A percentile compares a stretch with the other conserved stretches of the same genome.
These are phyloP conservation scores for Sciurus niger DNA, from an alignment of 2,113 vertebrate species.

Conservation along the genomic window DNA sequence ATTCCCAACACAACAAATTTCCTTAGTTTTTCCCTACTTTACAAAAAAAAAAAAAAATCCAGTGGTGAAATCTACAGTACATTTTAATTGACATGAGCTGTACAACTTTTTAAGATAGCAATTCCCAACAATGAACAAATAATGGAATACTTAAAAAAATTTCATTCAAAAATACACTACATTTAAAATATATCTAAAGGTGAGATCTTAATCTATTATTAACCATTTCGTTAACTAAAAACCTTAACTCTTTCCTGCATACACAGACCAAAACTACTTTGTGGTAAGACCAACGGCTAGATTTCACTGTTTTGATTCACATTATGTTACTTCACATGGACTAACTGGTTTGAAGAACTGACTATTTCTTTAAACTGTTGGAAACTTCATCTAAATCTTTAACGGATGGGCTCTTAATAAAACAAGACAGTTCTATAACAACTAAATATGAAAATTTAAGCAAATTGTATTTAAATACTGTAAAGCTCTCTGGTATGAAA, in stretches of 20 bases:
- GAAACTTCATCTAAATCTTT: slow-evolving; percentile 83
- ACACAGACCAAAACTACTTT: slow-evolving; percentile 91
- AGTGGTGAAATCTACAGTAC: background rate
- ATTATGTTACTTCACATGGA: slow-evolving; percentile 79
- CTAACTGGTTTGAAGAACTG: slow-evolving; percentile 84
- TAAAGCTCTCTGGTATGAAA: background rate
- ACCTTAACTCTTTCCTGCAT: slow-evolving; percentile 88
- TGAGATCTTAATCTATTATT: slow-evolving; percentile 67
- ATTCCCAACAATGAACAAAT: slow-evolving; percentile 60
- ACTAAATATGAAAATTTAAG: slow-evolving; percentile 48
- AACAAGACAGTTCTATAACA: slow-evolving; percentile 53
- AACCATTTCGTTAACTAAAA: slow-evolving; percentile 85
- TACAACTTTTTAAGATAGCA: background rate
- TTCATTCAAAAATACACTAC: slow-evolving; percentile 40
- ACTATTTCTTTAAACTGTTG: slow-evolving; percentile 84
- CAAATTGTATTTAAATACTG: background rate
- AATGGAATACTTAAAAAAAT: slow-evolving; percentile 65
- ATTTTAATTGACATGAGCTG: slow-evolving; percentile 57
- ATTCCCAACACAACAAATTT: background rate
- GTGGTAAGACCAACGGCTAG: slow-evolving; percentile 89
- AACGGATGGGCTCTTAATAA: slow-evolving; percentile 81
- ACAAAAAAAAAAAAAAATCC: slow-evolving; percentile 54
- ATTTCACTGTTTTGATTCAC: slow-evolving; percentile 84
- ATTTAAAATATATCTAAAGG: slow-evolving; percentile 65
- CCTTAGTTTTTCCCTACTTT: slow-evolving; percentile 32